Percentiles rank a stretch among this genome's conserved stretches.
phyloP scores from a whole-genome alignment of 2,888 invertebrate genomes.

The Brachycybe producta region DNA sequence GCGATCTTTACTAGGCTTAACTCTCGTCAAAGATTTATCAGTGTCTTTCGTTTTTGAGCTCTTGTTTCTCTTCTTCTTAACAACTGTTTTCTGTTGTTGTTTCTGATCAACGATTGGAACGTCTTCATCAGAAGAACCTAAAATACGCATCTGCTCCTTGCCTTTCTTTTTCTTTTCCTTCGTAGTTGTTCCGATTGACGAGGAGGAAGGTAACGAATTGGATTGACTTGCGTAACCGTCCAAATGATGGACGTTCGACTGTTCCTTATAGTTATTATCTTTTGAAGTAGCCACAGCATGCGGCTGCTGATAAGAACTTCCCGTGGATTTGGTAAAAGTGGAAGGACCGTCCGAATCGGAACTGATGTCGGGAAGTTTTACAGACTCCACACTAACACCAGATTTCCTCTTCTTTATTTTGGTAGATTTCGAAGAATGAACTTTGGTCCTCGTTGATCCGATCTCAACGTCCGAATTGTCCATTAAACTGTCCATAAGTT shows the following conservation, averaged over 20 bases:
- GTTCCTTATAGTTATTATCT: neutral
- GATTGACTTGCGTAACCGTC: no score
- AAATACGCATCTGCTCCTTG: neutral
- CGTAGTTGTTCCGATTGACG: neutral
- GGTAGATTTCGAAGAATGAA: neutral
- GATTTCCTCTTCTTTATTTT: neutral
- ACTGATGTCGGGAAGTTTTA: neutral
- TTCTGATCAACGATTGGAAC: neutral
- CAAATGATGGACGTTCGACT: no score
- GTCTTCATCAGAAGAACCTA: slow-evolving; percentile 3
- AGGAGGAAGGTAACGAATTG: neutral
- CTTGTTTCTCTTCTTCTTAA: slow-evolving; percentile 11
- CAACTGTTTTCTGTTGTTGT: neutral
- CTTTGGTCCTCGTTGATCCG: slow-evolving; percentile 12
- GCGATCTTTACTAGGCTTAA: no score
- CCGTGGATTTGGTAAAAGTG: neutral
- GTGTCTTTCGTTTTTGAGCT: neutral
- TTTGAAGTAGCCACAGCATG: slow-evolving; percentile 1
- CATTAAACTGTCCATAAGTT: slow-evolving; percentile 32
- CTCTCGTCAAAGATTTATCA: no score
- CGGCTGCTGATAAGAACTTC: neutral
- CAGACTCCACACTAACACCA: neutral
- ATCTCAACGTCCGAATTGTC: slow-evolving; percentile 16
- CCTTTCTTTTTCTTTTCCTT: slow-evolving; percentile 11
- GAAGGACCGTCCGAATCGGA: slow-evolving; percentile 1